phyloP scores from a whole-genome alignment of 2,797 vertebrate species.

The Poecilia gillii region DNA sequence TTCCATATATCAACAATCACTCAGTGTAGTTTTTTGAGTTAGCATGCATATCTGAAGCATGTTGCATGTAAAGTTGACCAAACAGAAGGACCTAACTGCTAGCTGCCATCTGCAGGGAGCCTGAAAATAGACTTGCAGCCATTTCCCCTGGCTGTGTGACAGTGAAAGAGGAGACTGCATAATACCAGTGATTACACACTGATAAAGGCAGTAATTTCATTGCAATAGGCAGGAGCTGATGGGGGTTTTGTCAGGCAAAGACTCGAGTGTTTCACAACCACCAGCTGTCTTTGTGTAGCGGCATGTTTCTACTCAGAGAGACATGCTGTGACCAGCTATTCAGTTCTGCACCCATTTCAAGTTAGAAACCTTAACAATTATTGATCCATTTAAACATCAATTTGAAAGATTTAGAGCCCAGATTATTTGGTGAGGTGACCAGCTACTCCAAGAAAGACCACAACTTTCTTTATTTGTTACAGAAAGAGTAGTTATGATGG shows the following conservation, averaged over 20 bases:
- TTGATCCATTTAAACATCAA: background rate
- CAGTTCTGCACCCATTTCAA: background rate
- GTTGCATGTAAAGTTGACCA: background rate
- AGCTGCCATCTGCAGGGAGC: slow-evolving; percentile 45
- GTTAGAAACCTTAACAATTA: background rate
- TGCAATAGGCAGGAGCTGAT: slow-evolving; percentile 17
- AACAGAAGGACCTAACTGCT: slow-evolving; percentile 14
- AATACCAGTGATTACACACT: slow-evolving; percentile 67
- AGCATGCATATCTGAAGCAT: background rate
- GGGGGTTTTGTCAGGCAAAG: slow-evolving; percentile 6
- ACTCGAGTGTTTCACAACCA: background rate
- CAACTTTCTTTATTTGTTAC: background rate
- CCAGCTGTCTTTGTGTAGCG: slow-evolving; percentile 32
- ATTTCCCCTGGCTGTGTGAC: slow-evolving; percentile 49
- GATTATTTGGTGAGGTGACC: background rate
- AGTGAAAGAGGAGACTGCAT: slow-evolving; percentile 33
- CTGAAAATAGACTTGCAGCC: slow-evolving; percentile 47
- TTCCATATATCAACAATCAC: background rate
- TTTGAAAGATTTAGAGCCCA: background rate
- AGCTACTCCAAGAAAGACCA: background rate
- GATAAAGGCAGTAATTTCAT: slow-evolving; percentile 59
- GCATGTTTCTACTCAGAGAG: slow-evolving; percentile 13
- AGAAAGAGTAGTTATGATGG: background rate
- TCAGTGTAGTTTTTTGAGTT: background rate
- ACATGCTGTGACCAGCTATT: background rate